Percentiles rank a stretch among this genome's conserved stretches.
These are phyloP conservation scores for Eretmodus cyanostictus DNA, from an alignment of 2,113 vertebrate species.

Conservation along the genomic window DNA sequence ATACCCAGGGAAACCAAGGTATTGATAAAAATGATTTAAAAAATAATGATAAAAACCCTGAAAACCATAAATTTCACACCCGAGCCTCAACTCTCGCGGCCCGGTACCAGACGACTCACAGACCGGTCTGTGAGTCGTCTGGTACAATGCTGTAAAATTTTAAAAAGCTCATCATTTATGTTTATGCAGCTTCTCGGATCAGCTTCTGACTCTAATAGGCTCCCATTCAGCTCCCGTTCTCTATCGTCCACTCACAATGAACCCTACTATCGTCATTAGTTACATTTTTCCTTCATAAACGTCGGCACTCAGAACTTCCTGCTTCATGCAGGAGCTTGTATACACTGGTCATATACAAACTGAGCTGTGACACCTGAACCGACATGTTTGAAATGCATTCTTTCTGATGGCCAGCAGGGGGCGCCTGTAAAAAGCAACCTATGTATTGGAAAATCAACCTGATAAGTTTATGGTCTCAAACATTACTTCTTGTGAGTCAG, in stretches of 20 bases:
- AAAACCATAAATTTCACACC: not conserved
- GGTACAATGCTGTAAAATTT: not conserved
- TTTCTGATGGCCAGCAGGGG: not conserved
- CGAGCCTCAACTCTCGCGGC: accelerated
- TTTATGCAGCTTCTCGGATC: accelerated
- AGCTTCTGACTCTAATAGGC: not conserved
- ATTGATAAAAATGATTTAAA: not conserved
- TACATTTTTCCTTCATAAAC: accelerated
- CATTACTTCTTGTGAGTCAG: not conserved
- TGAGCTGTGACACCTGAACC: not conserved
- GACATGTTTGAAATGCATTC: not conserved
- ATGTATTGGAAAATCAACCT: not conserved
- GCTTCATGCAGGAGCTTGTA: not conserved
- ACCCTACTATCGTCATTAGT: not conserved
- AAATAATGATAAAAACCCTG: not conserved
- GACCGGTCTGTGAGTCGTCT: not conserved
- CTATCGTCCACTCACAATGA: not conserved
- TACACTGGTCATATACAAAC: not conserved
- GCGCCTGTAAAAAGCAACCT: not conserved
- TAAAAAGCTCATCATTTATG: not conserved
- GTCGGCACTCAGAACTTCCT: not conserved
- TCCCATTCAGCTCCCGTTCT: not conserved
- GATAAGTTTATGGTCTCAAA: not conserved
- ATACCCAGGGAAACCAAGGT: accelerated
- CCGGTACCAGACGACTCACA: not conserved